Evolutionary conservation across 2,797 vertebrate genomes (phyloP), one percentile per base, ranked within the genome.

Genomic region (Oceanodroma leucorhoa): DNA sequence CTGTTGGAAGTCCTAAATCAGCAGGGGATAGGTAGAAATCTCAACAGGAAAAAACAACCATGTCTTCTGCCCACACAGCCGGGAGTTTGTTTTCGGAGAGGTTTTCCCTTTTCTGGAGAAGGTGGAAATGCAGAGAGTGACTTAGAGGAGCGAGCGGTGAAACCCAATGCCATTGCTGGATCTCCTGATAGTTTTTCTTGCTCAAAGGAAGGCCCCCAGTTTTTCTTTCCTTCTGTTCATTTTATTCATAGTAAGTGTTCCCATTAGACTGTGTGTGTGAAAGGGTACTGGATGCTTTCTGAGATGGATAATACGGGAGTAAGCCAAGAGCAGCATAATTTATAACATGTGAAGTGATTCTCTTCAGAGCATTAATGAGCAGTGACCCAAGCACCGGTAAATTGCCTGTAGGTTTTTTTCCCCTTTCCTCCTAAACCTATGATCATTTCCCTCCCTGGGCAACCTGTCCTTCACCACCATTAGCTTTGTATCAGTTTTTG

Each of bases 371-470:
- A 13, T 90, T 91, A 95, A 93, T 75, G 69, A 91, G 89, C 6
- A 3, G 30, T 81, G 89, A 89, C 89, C 76, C 66, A 77, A 79
- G 83, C 76, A 24, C 54, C 75, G 76, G 79, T 94, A 86, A 83
- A 85, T 78, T 84, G 71, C 79, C 54, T 55, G 23, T 29, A 75
- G 66, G 17, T 5, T 58, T 1, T 43, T 27, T 11, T 22, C 14
- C 15, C 16, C 6, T 90, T 89, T 71, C 34, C 61, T 87, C 62
- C 48, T 50, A 84, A 93, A 86, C 54, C 85, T 89, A 10, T 90
- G 85, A 88, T 96, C 85, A n/a, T 90, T 93, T 91, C 41, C 58
- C 58, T 95, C 89, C 46, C 30, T 4, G 5, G 93, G 62, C 70
- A 81, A 12, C 36, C 61, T 65, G 75, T 81, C 84, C 89, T 92